Evolutionary conservation across 2,797 vertebrate species (phyloP).

Genomic region (Eospalax fontanierii): DNA sequence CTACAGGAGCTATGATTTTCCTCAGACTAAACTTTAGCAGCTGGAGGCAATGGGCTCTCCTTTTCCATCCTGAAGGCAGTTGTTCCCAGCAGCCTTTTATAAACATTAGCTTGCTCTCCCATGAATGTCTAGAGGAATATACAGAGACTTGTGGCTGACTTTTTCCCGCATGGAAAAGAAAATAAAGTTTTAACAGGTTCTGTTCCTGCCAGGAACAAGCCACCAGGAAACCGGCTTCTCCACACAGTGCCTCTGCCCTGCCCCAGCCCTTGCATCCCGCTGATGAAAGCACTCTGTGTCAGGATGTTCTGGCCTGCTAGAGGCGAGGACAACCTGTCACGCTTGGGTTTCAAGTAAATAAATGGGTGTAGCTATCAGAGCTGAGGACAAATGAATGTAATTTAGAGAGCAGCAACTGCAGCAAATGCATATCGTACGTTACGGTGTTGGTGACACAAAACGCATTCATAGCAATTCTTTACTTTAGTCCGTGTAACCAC

Average conservation of each 20-base stretch:
- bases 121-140: not conserved
- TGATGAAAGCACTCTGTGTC: not conserved
- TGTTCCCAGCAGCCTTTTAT: not conserved
- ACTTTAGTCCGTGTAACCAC: not conserved
- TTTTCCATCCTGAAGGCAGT: not conserved
- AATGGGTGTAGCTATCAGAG: not conserved
- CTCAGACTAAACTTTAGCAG: not conserved
- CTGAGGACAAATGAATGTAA: not conserved
- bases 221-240: not conserved
- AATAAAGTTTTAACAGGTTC: not conserved
- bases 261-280: accelerated
- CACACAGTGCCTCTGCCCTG: not conserved
- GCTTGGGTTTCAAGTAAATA: not conserved
- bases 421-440: not conserved
- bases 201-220: not conserved
- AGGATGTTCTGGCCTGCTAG: not conserved
- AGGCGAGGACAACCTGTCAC: not conserved
- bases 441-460: not conserved
- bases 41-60: not conserved
- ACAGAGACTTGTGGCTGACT: not conserved
- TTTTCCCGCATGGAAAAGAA: not conserved
- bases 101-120: not conserved
- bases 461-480: not conserved
- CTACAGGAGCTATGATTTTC: not conserved
- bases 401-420: not conserved